These are phyloP conservation scores for Psittacula echo DNA, from an alignment of 2,797 vertebrate species.

Conservation along the genomic window DNA sequence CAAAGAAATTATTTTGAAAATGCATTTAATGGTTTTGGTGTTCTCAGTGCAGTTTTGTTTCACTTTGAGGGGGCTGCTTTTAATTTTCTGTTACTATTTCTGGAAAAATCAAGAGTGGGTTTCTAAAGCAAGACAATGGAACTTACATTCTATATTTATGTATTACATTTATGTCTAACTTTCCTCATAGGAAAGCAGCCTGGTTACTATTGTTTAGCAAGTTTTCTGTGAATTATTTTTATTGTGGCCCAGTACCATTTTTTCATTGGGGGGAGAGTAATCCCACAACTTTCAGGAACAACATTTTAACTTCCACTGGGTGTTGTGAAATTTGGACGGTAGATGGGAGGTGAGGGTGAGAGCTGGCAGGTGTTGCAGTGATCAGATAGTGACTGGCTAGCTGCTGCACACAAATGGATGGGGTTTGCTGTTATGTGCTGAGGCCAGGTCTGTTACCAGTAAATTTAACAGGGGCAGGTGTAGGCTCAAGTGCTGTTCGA, in stretches of 20 bases:
- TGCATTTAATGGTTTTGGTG: neutral
- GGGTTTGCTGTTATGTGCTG: neutral
- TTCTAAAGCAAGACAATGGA: neutral
- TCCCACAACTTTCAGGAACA: neutral
- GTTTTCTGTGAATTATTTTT: neutral
- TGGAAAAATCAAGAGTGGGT: neutral
- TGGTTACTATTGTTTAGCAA: neutral
- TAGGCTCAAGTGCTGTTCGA: accelerated
- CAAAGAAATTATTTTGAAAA: neutral
- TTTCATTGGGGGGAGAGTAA: neutral
- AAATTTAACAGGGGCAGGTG: neutral
- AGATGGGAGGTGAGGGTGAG: neutral
- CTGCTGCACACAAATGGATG: neutral
- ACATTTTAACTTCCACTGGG: neutral
- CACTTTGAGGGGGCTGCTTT: neutral
- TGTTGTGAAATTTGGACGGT: neutral
- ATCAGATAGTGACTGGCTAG: neutral
- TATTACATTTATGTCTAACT: neutral
- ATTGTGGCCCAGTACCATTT: accelerated
- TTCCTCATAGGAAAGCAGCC: neutral
- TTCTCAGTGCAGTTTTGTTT: neutral
- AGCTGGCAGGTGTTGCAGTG: neutral
- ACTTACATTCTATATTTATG: neutral
- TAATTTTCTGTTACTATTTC: neutral
- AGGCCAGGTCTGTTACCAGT: neutral